A percentile compares a stretch with the other conserved stretches of the same genome.
phyloP scores from a whole-genome alignment of 2,113 vertebrate genomes.

The Romanogobio albipinnatus region DNA sequence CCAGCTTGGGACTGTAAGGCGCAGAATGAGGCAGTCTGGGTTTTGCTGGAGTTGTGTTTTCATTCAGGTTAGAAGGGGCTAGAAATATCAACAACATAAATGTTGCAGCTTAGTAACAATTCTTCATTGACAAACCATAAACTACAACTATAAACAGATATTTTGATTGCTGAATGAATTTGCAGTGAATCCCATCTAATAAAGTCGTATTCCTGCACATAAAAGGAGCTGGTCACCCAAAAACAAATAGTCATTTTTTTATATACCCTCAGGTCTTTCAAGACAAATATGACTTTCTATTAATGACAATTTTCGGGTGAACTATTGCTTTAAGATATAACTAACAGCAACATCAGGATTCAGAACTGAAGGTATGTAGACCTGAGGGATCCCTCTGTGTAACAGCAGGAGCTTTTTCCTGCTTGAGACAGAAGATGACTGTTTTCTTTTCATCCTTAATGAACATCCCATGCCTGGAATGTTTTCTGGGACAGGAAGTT shows the following conservation, averaged over 20 bases:
- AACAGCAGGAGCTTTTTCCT: constrained; percentile 13
- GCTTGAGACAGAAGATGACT: constrained; percentile 27
- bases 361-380: neutral
- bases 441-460: constrained; percentile 38
- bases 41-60: constrained; percentile 62
- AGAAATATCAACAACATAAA: constrained; percentile 37
- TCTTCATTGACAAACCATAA: constrained; percentile 6
- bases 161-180: neutral
- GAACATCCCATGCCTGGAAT: constrained; percentile 27
- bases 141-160: neutral
- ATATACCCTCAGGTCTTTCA: neutral
- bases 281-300: neutral
- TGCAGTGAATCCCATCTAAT: neutral
- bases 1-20: constrained; percentile 72
- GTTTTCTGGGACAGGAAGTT: constrained; percentile 7
- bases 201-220: neutral
- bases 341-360: constrained; percentile 13
- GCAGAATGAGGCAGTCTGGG: constrained; percentile 54
- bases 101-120: neutral
- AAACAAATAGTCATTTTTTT: neutral
- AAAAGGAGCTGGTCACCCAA: neutral
- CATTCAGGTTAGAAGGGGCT: constrained; percentile 67
- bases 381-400: constrained; percentile 7
- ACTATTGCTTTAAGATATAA: constrained; percentile 14
- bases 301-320: neutral